Conservation (phyloP, 2,113 vertebrate genomes). For the Trachemys scripta region DNA sequence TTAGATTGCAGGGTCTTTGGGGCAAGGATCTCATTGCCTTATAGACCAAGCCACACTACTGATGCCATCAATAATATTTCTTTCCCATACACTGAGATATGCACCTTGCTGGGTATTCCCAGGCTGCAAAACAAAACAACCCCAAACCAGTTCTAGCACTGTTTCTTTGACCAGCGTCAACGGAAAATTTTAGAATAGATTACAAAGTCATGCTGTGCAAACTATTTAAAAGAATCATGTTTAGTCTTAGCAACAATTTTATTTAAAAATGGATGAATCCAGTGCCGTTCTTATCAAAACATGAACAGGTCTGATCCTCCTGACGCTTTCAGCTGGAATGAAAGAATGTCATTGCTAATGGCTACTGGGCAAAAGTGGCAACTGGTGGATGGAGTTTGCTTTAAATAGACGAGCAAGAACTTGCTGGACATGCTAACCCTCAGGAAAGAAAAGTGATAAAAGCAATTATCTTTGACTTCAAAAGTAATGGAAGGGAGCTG, state of each 20-base stretch:
- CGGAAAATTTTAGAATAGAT: background rate
- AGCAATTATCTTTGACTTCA: fast-evolving
- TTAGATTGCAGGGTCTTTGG: background rate
- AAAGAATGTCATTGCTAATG: background rate
- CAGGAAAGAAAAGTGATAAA: background rate
- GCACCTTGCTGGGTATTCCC: fast-evolving
- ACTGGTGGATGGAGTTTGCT: background rate
- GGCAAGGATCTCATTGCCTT: background rate
- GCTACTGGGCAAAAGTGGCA: background rate
- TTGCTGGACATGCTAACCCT: fast-evolving
- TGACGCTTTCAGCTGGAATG: background rate
- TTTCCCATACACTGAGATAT: background rate
- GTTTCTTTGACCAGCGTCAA: background rate
- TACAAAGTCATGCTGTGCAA: fast-evolving
- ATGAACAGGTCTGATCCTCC: background rate
- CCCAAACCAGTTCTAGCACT: background rate
- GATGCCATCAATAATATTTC: background rate
- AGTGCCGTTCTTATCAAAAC: background rate
- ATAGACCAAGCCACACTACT: background rate
- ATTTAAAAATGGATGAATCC: background rate
- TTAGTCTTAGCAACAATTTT: background rate
- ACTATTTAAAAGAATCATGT: background rate
- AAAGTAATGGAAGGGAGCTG: fast-evolving
- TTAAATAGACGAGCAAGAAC: background rate
- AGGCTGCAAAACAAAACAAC: fast-evolving